Conservation (phyloP, 2,797 vertebrate genomes). For the Scomberomorus guttatus region DNA sequence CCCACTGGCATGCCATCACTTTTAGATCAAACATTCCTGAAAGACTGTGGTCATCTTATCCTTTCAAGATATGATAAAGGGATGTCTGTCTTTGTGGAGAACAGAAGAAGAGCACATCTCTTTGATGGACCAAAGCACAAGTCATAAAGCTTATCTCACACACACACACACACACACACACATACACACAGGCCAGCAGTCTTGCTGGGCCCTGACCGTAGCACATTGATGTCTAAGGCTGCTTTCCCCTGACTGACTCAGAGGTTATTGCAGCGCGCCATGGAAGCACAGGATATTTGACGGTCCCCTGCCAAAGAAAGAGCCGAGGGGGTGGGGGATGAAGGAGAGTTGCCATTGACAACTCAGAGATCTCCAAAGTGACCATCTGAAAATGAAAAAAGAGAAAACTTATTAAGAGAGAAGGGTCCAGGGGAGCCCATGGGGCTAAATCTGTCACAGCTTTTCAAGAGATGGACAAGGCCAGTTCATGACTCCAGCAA, state of each 20-base stretch:
- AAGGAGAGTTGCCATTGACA: conserved; percentile 75
- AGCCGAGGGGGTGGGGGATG: conserved; percentile 29
- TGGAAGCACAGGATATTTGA: conserved; percentile 82
- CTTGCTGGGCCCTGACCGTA: conserved; percentile 57
- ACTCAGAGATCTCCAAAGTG: conserved; percentile 70
- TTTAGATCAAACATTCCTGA: conserved; percentile 70
- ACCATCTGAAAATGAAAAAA: conserved; percentile 70
- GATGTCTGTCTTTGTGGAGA: conserved; percentile 70
- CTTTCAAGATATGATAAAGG: conserved; percentile 73
- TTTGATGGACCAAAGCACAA: conserved; percentile 74
- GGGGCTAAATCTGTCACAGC: conserved; percentile 73
- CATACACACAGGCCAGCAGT: conserved; percentile 42
- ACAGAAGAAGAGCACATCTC: conserved; percentile 68
- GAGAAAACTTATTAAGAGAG: conserved; percentile 68
- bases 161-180: conserved; percentile 33
- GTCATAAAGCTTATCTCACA: conserved; percentile 76
- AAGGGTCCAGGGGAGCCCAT: conserved; percentile 54
- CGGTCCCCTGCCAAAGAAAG: conserved; percentile 73
- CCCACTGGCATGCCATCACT: conserved; percentile 59
- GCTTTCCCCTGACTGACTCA: conserved; percentile 64
- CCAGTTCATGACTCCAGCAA: conserved; percentile 45
- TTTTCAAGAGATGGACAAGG: conserved; percentile 51
- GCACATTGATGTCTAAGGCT: conserved; percentile 70
- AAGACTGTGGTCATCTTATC: conserved; percentile 74
- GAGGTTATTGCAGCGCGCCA: conserved; percentile 75